Evolutionary conservation across 2,888 invertebrate genomes (phyloP), one percentile per base, ranked within the genome.

Genomic region (Clistopyga incitator): DNA sequence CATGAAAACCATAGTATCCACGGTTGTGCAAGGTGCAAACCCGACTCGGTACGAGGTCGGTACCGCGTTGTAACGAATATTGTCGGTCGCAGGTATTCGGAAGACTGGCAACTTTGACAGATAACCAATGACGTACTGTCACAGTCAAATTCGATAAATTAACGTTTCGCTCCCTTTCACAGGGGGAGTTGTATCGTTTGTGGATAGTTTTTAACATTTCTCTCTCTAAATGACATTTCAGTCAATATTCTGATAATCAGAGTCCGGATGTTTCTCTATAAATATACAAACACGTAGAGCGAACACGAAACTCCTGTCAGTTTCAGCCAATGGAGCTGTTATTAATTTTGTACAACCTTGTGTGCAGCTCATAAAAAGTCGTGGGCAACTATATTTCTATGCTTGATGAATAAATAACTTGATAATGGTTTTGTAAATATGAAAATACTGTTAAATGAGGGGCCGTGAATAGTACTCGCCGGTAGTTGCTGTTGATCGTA

Each of bases 1-100:
- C 42, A 72, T 72, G 25, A 47, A 47, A 72, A 72, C n/a, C 45
- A 23, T 15, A 45, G 45, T 13, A n/a, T 52, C 13, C 25, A 42
- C 59, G 72, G 18, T 29, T 29, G 61, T 0, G n/a, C 0, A n/a
- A 34, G n/a, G 34, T 34, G 61, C n/a, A n/a, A 54, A 54, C 52
- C 10, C n/a, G 38, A n/a, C 29, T 71, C 13, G 23, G 20, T 18
- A 25, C 23, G 23, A 25, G 18, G 10, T 59, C 15, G 72, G n/a
- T 38, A 6, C n/a, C 2, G 25, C 0, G 10, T 25, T 45, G 45
- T 25, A 45, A 56, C 11, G 59, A 72, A 42, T 25, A 64, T 64
- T 38, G 20, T 38, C 34, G 10, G 59, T 34, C n/a, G 34, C n/a
- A 34, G 59, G 34, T n/a, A 10, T n/a, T 8, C 34, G 6, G 29